phyloP scores from a whole-genome alignment of 2,888 invertebrate species.

The Eumerus sabulonum region DNA sequence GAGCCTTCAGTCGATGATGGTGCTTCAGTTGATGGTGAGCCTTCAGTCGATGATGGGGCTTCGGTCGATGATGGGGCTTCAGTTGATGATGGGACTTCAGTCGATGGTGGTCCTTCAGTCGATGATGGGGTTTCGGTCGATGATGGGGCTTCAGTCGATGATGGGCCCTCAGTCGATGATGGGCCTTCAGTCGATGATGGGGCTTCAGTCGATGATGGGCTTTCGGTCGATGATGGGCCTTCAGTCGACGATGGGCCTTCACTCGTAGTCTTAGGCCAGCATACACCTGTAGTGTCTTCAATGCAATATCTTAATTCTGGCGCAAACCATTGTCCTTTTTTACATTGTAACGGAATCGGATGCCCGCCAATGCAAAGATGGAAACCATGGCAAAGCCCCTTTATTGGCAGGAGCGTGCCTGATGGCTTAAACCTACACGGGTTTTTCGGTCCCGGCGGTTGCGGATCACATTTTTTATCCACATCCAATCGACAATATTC shows the following conservation, averaged over 20 bases:
- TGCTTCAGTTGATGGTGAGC: conserved; percentile 10
- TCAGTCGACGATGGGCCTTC: conserved; percentile 1
- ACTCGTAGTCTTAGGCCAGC: conserved; percentile 15
- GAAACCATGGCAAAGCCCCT: conserved; percentile 70
- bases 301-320: conserved; percentile 70
- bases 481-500: background rate
- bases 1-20: background rate
- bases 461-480: background rate
- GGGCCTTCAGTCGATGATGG: conserved; percentile 1
- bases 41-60: conserved; percentile 25
- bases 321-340: conserved; percentile 8
- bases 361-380: conserved; percentile 68
- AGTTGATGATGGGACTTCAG: conserved; percentile 6
- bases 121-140: conserved; percentile 4
- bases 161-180: conserved; percentile 4
- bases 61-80: background rate
- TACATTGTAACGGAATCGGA: conserved; percentile 70
- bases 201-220: conserved; percentile 19
- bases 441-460: background rate
- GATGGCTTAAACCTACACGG: no score
- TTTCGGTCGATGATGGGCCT: background rate
- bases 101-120: background rate
- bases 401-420: no score
- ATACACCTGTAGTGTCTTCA: conserved; percentile 69
- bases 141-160: conserved; percentile 5